Evolutionary conservation across 2,113 vertebrate genomes (phyloP).

Genomic region (Oryzias javanicus): DNA sequence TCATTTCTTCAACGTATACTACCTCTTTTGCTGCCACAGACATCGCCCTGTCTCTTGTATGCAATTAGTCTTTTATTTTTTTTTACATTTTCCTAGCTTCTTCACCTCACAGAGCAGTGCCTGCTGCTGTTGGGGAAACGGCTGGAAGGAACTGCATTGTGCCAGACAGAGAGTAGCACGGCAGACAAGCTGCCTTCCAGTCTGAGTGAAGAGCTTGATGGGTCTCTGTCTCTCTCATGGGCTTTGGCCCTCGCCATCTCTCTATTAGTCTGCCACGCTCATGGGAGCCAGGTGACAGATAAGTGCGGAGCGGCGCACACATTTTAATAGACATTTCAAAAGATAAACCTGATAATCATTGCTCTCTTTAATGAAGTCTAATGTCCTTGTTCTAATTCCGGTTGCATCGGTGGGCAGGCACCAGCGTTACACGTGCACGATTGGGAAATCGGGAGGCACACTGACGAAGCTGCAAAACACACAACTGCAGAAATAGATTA

Average conservation of each 20-base stretch:
- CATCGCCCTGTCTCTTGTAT: constrained; percentile 44
- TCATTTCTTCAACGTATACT: constrained; percentile 51
- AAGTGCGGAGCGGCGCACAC: constrained; percentile 76
- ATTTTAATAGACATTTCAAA: constrained; percentile 84
- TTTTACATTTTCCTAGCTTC: not conserved
- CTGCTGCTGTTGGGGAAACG: constrained; percentile 5
- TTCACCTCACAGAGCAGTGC: constrained; percentile 16
- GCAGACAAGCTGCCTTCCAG: constrained; percentile 64
- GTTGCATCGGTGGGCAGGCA: constrained; percentile 72
- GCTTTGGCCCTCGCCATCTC: constrained; percentile 72
- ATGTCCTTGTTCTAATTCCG: constrained; percentile 80
- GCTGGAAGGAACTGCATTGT: constrained; percentile 29
- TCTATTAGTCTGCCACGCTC: constrained; percentile 78
- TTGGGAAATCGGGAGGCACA: constrained; percentile 56
- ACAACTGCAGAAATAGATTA: constrained; percentile 76
- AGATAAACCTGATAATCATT: constrained; percentile 83
- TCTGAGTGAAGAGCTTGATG: constrained; percentile 62
- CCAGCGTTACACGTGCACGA: constrained; percentile 74
- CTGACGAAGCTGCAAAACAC: constrained; percentile 59
- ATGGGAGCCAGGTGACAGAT: constrained; percentile 82
- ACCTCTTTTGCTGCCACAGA: constrained; percentile 25
- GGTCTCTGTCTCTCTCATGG: constrained; percentile 68
- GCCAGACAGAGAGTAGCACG: constrained; percentile 46
- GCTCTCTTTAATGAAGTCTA: constrained; percentile 81
- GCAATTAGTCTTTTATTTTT: constrained; percentile 32